These are phyloP conservation scores for Pemphredon lugubris DNA, from an alignment of 2,888 invertebrate species.

Conservation along the genomic window DNA sequence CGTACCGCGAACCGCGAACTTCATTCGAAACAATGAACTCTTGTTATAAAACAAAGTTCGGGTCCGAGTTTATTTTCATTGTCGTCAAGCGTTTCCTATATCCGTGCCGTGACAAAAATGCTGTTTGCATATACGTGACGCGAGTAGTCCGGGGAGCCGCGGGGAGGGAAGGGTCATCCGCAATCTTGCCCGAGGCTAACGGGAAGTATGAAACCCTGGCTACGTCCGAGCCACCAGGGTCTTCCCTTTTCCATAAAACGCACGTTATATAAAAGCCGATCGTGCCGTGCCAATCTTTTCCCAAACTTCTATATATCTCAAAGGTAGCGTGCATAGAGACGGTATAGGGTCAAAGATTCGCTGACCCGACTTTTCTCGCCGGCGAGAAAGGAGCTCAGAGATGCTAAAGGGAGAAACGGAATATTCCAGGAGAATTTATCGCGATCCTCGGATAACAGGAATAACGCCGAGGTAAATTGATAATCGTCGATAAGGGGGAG, in stretches of 20 bases:
- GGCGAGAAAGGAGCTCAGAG: not conserved
- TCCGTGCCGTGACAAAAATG: not conserved
- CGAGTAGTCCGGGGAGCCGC: constrained; percentile 23
- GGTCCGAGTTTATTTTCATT: no score
- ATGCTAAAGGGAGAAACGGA: not conserved
- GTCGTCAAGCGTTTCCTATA: constrained; percentile 11
- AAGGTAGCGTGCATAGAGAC: constrained; percentile 26
- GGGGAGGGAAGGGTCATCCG: constrained; percentile 42
- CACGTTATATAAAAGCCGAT: constrained; percentile 53
- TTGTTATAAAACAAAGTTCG: no score
- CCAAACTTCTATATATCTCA: constrained; percentile 35
- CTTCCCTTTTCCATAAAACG: constrained; percentile 43
- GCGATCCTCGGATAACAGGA: no score
- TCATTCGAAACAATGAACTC: no score
- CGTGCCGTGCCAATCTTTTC: constrained; percentile 39
- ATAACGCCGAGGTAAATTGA: not conserved
- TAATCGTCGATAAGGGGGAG: not conserved
- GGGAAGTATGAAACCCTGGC: constrained; percentile 23
- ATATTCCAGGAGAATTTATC: no score
- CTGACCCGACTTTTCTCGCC: not conserved
- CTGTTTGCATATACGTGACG: not conserved
- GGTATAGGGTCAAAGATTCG: constrained; percentile 1
- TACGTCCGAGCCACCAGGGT: constrained; percentile 24
- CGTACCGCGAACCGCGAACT: no score
- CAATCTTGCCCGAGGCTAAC: constrained; percentile 38